Evolutionary conservation across 2,888 invertebrate species (phyloP).

Genomic region (Mythimna impura): DNA sequence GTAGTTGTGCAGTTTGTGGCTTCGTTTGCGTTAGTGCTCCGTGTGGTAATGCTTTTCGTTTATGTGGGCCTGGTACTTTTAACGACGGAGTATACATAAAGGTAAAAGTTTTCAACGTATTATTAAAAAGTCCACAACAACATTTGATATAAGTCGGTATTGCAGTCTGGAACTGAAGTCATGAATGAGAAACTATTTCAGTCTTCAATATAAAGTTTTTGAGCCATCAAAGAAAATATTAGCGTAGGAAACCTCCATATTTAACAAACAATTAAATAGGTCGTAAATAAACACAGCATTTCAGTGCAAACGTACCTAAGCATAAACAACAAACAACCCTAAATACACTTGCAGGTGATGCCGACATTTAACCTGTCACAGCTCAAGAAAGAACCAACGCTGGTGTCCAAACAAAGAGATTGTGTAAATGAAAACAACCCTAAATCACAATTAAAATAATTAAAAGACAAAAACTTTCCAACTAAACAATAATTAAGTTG

Average conservation of each 20-base stretch:
- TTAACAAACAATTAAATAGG: conserved; percentile 4
- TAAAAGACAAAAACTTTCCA: conserved; percentile 77
- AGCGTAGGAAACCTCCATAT: neutral
- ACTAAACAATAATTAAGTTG: conserved; percentile 77
- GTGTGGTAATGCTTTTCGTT: neutral
- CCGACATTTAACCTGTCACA: conserved; percentile 42
- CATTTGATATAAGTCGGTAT: neutral
- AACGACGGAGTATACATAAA: neutral
- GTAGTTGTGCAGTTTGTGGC: conserved; percentile 13
- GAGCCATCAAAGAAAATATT: neutral
- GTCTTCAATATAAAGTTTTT: neutral
- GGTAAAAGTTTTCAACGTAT: neutral
- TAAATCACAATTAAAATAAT: conserved; percentile 82
- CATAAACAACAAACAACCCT: conserved; percentile 50
- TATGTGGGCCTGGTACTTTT: conserved; percentile 10
- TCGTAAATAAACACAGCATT: conserved; percentile 16
- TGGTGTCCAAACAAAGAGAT: conserved; percentile 65
- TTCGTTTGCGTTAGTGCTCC: conserved; percentile 12
- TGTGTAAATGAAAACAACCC: conserved; percentile 69
- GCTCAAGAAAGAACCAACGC: conserved; percentile 30
- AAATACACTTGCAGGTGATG: conserved; percentile 47
- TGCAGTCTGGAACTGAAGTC: neutral
- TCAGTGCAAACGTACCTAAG: conserved; percentile 16
- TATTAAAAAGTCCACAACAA: neutral
- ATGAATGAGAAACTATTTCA: neutral